phyloP scores from a whole-genome alignment of 2,797 vertebrate species.

The Cheirogaleus major region DNA sequence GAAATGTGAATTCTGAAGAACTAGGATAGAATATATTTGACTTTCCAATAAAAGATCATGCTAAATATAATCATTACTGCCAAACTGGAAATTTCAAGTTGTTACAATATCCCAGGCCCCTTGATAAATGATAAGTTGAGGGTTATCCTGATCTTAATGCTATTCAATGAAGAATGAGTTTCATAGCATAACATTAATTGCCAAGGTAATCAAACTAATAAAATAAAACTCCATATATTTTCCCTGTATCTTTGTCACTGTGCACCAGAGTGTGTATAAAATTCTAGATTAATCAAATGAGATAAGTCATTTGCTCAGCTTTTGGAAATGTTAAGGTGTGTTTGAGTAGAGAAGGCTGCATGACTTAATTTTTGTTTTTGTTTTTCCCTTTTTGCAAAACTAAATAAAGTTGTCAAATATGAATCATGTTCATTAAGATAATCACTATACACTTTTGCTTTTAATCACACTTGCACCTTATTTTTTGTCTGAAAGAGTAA shows the following conservation, averaged over 20 bases:
- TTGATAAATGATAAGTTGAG: constrained; percentile 54
- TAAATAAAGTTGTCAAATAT: constrained; percentile 83
- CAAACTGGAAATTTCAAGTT: constrained; percentile 60
- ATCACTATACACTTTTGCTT: constrained; percentile 35
- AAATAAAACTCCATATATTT: constrained; percentile 67
- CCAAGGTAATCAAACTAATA: constrained; percentile 59
- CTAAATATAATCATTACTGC: constrained; percentile 3
- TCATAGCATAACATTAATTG: constrained; percentile 49
- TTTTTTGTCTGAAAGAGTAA: constrained; percentile 47
- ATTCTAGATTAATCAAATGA: constrained; percentile 63
- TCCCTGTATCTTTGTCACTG: constrained; percentile 65
- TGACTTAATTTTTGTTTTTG: constrained; percentile 79
- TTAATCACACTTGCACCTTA: constrained; percentile 41
- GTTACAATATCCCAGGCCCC: not conserved
- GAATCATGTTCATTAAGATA: constrained; percentile 42
- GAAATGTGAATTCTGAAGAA: constrained; percentile 54
- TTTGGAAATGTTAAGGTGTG: constrained; percentile 69
- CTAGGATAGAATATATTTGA: constrained; percentile 35
- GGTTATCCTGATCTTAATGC: constrained; percentile 39
- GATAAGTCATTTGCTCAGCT: constrained; percentile 83
- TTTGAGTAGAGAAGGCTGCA: constrained; percentile 66
- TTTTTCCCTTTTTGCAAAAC: constrained; percentile 79
- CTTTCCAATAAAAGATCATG: constrained; percentile 57
- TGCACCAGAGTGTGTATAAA: constrained; percentile 62
- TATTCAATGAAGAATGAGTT: constrained; percentile 66